Conservation (phyloP, 2,113 vertebrate genomes). For the Loxodonta africana region DNA sequence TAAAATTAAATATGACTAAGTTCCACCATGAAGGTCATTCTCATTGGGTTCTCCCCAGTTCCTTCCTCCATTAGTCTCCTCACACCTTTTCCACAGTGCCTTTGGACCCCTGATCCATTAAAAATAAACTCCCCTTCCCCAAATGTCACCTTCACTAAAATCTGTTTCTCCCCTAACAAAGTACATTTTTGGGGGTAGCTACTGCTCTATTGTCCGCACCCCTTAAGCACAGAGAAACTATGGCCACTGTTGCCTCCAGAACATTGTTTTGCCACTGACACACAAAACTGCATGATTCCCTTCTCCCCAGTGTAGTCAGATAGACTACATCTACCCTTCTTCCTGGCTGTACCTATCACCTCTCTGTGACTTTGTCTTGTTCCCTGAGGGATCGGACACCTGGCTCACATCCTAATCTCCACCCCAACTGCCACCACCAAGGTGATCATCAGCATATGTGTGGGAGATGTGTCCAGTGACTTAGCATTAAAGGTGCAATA, state of each 20-base stretch:
- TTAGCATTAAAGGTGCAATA: not conserved
- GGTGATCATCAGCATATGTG: not conserved
- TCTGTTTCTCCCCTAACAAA: conserved; percentile 16
- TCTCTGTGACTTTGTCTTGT: not conserved
- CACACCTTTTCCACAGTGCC: not conserved
- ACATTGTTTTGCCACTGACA: not conserved
- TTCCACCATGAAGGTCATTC: not conserved
- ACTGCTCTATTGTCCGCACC: not conserved
- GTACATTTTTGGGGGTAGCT: not conserved
- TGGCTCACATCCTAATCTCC: not conserved
- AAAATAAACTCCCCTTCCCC: not conserved
- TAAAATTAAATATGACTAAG: not conserved
- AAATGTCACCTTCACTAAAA: not conserved
- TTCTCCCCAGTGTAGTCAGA: not conserved
- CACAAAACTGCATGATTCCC: not conserved
- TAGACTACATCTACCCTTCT: not conserved
- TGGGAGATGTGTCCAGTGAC: not conserved
- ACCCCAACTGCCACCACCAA: not conserved
- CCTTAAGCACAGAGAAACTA: not conserved
- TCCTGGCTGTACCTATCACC: not conserved
- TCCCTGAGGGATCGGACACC: not conserved
- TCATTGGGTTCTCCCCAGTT: not conserved
- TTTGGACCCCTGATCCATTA: not conserved
- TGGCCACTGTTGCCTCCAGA: not conserved
- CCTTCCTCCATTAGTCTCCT: not conserved